phyloP scores from a whole-genome alignment of 1,140 invertebrate genomes.

The Fopius arisanus region DNA sequence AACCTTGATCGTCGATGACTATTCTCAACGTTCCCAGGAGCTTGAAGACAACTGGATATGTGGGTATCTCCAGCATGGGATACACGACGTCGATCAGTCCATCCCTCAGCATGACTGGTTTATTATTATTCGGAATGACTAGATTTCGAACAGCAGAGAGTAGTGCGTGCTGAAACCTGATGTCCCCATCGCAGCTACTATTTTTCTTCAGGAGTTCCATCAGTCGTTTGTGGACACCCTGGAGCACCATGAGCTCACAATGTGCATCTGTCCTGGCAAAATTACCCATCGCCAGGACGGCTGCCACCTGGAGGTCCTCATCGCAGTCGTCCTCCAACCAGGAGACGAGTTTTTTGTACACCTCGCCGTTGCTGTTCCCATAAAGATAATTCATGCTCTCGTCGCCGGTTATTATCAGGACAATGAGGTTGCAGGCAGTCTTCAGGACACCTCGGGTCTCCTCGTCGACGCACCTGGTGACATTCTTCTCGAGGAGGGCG shows the following conservation, averaged over 20 bases:
- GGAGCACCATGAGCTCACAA: slow-evolving; percentile 82
- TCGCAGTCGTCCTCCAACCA: slow-evolving; percentile 76
- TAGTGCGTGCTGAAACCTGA: slow-evolving; percentile 83
- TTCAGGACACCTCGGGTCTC: slow-evolving; percentile 80
- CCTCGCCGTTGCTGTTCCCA: slow-evolving; percentile 72
- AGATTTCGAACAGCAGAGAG: slow-evolving; percentile 84
- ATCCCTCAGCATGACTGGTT: slow-evolving; percentile 74
- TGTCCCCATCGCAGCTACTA: slow-evolving; percentile 68
- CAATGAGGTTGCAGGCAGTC: slow-evolving; percentile 84
- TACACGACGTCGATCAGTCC: slow-evolving; percentile 79
- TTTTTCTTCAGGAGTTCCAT: slow-evolving; percentile 70
- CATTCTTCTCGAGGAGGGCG: slow-evolving; percentile 76
- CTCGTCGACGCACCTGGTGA: slow-evolving; percentile 68
- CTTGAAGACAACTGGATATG: slow-evolving; percentile 85
- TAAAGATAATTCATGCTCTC: slow-evolving; percentile 86
- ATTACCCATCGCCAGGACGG: slow-evolving; percentile 86
- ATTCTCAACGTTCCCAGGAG: slow-evolving; percentile 85
- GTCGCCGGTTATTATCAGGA: slow-evolving; percentile 86
- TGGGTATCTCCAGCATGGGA: slow-evolving; percentile 77
- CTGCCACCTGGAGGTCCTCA: slow-evolving; percentile 80
- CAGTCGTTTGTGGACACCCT: slow-evolving; percentile 79
- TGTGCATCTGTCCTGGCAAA: slow-evolving; percentile 87
- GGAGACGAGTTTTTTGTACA: slow-evolving; percentile 76
- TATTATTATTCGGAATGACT: slow-evolving; percentile 81
- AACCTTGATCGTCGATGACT: slow-evolving; percentile 82